phyloP scores from a whole-genome alignment of 2,888 invertebrate genomes.

The Acanthoscelides obtectus region DNA sequence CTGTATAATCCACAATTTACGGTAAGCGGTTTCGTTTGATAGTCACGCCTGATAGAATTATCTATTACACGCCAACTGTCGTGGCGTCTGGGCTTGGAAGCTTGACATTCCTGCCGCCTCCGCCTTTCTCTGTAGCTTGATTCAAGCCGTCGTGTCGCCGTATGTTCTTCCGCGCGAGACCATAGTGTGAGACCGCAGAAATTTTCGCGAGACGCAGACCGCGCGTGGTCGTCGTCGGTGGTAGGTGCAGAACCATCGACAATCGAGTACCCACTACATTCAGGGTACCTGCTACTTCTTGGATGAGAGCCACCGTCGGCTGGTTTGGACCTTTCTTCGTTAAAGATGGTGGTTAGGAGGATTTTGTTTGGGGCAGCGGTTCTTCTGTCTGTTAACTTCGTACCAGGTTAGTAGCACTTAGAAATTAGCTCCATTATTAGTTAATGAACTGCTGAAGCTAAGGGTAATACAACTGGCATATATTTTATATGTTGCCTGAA shows the following conservation, averaged over 20 bases:
- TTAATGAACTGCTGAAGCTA: too few species aligned
- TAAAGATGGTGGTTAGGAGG: background rate
- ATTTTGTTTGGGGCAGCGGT: background rate
- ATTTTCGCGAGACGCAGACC: background rate
- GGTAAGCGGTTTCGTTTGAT: background rate
- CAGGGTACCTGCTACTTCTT: background rate
- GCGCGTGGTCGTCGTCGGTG: background rate
- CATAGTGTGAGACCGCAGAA: background rate
- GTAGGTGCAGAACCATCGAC: too few species aligned
- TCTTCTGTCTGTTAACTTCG: background rate
- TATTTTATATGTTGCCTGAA: too few species aligned
- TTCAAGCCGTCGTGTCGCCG: background rate
- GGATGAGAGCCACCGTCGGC: background rate
- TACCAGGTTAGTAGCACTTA: background rate
- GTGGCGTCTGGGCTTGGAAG: too few species aligned
- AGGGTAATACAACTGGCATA: too few species aligned
- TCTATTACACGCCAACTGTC: background rate
- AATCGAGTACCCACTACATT: background rate
- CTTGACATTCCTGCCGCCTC: background rate
- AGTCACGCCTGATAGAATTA: background rate
- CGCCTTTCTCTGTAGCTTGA: too few species aligned
- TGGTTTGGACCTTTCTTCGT: background rate
- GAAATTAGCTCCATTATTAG: background rate
- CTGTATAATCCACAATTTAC: background rate
- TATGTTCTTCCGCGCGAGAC: background rate